A percentile compares a stretch with the other conserved stretches of the same genome.
These are phyloP conservation scores for Drosophila prosaltans DNA, from an alignment of 1,140 invertebrate genomes.

Conservation along the genomic window DNA sequence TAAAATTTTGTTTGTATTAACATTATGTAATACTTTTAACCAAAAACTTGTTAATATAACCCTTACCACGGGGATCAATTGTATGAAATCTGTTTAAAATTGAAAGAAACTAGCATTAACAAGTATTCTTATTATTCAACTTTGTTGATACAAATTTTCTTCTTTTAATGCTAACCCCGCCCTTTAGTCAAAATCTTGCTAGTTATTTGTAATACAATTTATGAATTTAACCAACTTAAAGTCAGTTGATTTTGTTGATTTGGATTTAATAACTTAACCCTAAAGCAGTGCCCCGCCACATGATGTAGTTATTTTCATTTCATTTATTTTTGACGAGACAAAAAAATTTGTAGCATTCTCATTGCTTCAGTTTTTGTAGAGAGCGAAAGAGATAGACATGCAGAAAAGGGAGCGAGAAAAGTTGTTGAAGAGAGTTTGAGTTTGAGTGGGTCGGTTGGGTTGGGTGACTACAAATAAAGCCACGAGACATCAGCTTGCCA, in stretches of 20 bases:
- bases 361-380: slow-evolving; percentile 45
- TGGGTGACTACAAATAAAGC: slow-evolving; percentile 56
- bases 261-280: slow-evolving; percentile 2
- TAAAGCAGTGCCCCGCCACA: too few species aligned
- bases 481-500: slow-evolving; percentile 70
- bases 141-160: too few species aligned
- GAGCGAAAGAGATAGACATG: neutral
- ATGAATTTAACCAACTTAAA: neutral
- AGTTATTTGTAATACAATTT: too few species aligned
- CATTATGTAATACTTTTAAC: too few species aligned
- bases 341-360: slow-evolving; percentile 57
- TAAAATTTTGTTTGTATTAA: too few species aligned
- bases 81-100: too few species aligned
- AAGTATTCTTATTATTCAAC: too few species aligned
- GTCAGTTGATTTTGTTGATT: neutral
- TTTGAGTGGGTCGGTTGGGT: neutral
- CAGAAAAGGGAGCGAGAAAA: neutral
- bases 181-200: too few species aligned
- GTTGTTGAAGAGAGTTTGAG: neutral
- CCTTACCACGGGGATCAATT: too few species aligned
- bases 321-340: slow-evolving; percentile 8
- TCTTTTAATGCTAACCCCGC: too few species aligned
- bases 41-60: too few species aligned
- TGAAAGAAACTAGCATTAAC: too few species aligned
- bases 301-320: slow-evolving; percentile 37